Evolutionary conservation across 2,888 invertebrate species (phyloP), one percentile per base, ranked within the genome.

Genomic region (Mythimna ferrago): DNA sequence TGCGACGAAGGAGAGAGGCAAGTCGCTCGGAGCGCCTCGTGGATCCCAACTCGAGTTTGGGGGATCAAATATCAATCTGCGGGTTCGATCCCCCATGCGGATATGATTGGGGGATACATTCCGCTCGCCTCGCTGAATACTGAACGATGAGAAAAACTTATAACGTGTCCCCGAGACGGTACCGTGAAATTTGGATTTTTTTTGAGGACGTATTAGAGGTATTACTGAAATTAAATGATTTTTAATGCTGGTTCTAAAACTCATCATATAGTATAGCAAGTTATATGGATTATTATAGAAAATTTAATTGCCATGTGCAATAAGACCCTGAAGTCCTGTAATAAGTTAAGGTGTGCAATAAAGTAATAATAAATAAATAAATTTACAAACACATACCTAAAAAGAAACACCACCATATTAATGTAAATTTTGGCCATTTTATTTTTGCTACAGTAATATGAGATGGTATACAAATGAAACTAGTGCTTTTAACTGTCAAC

Each of bases 41-140:
- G 72, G 76, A 82, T 82, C 83, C 83, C 87, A 83, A 83, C 88
- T 88, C 81, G 89, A 91, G 89, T 85, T 78, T 81, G 88, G 89
- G 88, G 94, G 95, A 95, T 95, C 95, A 95, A 95, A 95, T 95
- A 95, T 95, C 95, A 95, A 95, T 95, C 94, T 94, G 88, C 89
- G 89, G 87, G 86, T 88, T 87, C 88, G 90, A 89, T 90, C 88
- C 91, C 90, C 91, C 91, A 89, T 91, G 91, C 90, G 83, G 79
- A 81, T 81, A 86, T 86, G 85, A 86, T 86, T 86, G 87, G 81
- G 86, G 76, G 80, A 87, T 84, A 84, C 82, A 85, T 87, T 78
- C 75, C 82, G 76, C 71, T 66, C 86, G 86, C 86, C 71, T 80
- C 84, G 62, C 72, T 81, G 85, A 84, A 86, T 89, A 86, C 75